Base-by-base conservation (phyloP, 2,113 vertebrate genomes). In the Colaptes auratus region DNA sequence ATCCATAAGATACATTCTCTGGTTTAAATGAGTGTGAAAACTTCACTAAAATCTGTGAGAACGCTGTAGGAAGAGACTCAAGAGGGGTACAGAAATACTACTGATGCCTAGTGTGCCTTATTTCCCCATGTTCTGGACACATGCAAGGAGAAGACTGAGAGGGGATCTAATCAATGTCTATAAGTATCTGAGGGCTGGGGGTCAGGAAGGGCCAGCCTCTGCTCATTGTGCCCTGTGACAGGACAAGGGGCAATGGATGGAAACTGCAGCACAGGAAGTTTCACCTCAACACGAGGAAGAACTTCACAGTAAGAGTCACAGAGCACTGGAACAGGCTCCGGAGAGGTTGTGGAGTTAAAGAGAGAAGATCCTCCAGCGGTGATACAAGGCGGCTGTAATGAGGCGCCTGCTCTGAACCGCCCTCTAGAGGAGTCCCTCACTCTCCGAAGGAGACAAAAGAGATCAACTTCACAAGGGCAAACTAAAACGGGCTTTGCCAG, bases 391-490 rank as follows among this genome's bases (percentile, higher is more conserved):
- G 52, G 25, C 48, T 35, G n/a, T 12, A 44, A 63, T 0, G 4
- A 31, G 75, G 78, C 61, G 79, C 39, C 79, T 76, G 82, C 18
- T 1, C 76, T 63, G 64, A 96, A 63, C 64, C 3, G 28, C 92
- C 75, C 90, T 88, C 79, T 90, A 90, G 88, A 91, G 88, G 75
- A 93, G 71, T 53, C 71, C 35, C 39, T 79, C 46, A 24, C 50
- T 7, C 65, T 84, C 73, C 4, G 0, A 24, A n/a, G 77, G 46
- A 84, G 10, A 46, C 1, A 7, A 42, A 30, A 52, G 36, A 74
- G 39, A 5, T 42, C 5, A 56, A 33, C 15, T 9, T 30, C 35
- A 39, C 1, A 6, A 64, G 6, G 28, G 21, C 55, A 64, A 90
- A 65, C 18, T 28, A 25, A 48, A 73, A 7, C 39, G 12, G 31